Percentiles rank a stretch among this genome's conserved stretches.
phyloP scores from a whole-genome alignment of 1,140 invertebrate genomes.

The Pararge aegeria region DNA sequence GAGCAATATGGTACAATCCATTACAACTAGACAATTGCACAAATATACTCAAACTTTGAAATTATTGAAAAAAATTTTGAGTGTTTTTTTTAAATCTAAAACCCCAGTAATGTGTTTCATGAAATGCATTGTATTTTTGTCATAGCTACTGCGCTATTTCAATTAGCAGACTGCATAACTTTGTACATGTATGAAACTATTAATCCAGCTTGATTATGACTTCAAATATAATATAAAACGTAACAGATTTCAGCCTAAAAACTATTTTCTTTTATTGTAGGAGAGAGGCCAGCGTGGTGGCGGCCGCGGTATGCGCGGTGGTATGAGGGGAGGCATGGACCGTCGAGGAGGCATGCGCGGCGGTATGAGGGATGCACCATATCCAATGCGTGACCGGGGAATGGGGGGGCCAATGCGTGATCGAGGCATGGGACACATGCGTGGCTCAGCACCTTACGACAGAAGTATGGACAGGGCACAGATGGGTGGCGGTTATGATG shows the following conservation, averaged over 20 bases:
- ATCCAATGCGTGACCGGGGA: conserved; percentile 41
- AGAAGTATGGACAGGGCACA: conserved; percentile 64
- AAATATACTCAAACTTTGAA: too few species aligned
- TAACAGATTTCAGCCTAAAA: not conserved
- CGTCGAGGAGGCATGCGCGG: conserved; percentile 66
- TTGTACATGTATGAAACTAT: too few species aligned
- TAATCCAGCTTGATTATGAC: too few species aligned
- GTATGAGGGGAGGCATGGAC: conserved; percentile 53
- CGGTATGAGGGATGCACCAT: conserved; percentile 52
- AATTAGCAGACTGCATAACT: too few species aligned
- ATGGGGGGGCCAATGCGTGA: conserved; percentile 31
- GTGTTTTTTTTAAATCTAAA: too few species aligned
- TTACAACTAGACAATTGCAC: too few species aligned
- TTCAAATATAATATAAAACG: too few species aligned
- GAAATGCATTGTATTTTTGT: too few species aligned
- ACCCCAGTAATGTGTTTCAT: too few species aligned
- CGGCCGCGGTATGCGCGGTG: conserved; percentile 59
- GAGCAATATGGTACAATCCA: too few species aligned
- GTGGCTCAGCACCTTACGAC: conserved; percentile 40
- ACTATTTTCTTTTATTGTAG: not conserved
- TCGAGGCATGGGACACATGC: conserved; percentile 37
- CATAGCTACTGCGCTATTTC: too few species aligned
- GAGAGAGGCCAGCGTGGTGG: conserved; percentile 67
- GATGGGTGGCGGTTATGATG: conserved; percentile 58
- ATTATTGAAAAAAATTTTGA: too few species aligned